Conservation (phyloP, 2,797 vertebrate genomes). For the Megaceryle alcyon region DNA sequence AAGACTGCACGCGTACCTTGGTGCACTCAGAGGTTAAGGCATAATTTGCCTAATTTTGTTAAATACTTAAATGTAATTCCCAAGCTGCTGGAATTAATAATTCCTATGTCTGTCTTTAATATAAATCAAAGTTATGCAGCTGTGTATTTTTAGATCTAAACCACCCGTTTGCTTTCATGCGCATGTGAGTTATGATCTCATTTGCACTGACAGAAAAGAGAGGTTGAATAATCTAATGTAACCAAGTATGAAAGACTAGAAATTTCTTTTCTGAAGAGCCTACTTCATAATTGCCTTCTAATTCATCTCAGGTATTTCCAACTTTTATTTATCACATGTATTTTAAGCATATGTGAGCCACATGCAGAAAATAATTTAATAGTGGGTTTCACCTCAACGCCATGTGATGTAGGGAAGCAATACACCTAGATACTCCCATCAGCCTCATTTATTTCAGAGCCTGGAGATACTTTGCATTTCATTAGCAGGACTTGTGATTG, state of each 20-base stretch:
- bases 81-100: conserved; percentile 33
- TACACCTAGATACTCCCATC: neutral
- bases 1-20: neutral
- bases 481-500: neutral
- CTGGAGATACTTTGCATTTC: conserved; percentile 2
- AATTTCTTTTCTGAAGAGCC: conserved; percentile 16
- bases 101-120: conserved; percentile 49
- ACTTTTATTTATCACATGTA: neutral
- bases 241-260: neutral
- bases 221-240: conserved; percentile 11
- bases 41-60: conserved; percentile 51
- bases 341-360: conserved; percentile 33
- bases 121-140: conserved; percentile 55
- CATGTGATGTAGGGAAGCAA: neutral
- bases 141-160: conserved; percentile 26
- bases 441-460: conserved; percentile 12
- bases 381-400: neutral
- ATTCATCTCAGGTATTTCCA: conserved; percentile 22
- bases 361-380: neutral
- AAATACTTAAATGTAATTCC: conserved; percentile 54
- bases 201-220: conserved; percentile 43
- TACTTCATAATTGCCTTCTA: conserved; percentile 1
- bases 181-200: conserved; percentile 27
- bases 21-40: neutral
- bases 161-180: conserved; percentile 13